Conservation (phyloP, 1,140 invertebrate genomes). For the Bombus picipes region DNA sequence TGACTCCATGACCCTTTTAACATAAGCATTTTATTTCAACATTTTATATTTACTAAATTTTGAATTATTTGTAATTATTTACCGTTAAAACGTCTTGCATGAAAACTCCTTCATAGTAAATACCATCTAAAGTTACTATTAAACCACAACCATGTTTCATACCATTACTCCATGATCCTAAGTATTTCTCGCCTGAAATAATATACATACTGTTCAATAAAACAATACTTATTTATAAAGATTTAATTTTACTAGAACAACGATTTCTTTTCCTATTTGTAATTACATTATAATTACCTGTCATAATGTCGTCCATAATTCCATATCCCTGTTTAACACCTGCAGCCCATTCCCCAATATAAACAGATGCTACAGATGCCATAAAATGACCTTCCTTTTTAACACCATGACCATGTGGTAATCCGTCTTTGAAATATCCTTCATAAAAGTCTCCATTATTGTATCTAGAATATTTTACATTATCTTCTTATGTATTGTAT, state of each 20-base stretch:
- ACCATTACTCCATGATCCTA: conserved; percentile 93
- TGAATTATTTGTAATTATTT: conserved; percentile 71
- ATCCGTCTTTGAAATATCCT: conserved; percentile 92
- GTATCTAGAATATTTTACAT: conserved; percentile 80
- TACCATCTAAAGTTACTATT: conserved; percentile 93
- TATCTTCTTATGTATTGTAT: background rate
- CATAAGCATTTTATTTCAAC: conserved; percentile 10
- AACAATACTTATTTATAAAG: background rate
- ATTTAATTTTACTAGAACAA: conserved; percentile 2
- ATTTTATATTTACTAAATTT: conserved; percentile 12
- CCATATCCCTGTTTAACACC: conserved; percentile 92
- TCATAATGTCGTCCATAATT: conserved; percentile 92
- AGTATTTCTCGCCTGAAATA: conserved; percentile 91
- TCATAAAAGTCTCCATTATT: conserved; percentile 90
- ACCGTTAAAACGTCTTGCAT: conserved; percentile 89
- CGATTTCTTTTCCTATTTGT: background rate
- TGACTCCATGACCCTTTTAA: conserved; percentile 89
- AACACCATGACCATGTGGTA: conserved; percentile 92
- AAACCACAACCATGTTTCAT: conserved; percentile 91
- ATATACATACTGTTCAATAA: conserved; percentile 13
- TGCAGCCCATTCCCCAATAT: conserved; percentile 92
- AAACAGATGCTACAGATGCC: conserved; percentile 88
- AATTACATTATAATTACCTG: conserved; percentile 75
- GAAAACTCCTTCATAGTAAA: conserved; percentile 95
- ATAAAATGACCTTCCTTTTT: conserved; percentile 91